These are phyloP conservation scores for Ernsta delagoae DNA, from an alignment of 2,888 invertebrate species.

Conservation along the genomic window DNA sequence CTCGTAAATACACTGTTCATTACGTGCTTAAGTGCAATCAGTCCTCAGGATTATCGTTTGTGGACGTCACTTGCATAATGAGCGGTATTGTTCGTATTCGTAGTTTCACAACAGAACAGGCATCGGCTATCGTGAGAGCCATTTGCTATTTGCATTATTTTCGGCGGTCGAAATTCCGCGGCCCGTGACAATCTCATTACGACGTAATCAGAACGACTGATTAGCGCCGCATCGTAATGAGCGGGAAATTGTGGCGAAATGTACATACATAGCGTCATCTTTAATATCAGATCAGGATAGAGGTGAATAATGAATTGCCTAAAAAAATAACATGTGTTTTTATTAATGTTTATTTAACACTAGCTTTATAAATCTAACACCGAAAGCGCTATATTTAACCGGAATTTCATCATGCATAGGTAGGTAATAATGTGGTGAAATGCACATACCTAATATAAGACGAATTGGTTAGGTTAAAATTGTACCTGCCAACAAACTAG, in stretches of 20 bases:
- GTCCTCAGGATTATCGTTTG: conserved; percentile 28
- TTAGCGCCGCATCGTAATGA: conserved; percentile 70
- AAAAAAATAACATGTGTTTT: too few species aligned
- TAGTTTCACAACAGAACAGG: conserved; percentile 10
- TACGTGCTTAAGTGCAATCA: conserved; percentile 23
- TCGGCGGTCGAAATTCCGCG: conserved; percentile 48
- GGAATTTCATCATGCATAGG: too few species aligned
- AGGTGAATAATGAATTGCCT: too few species aligned
- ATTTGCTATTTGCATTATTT: conserved; percentile 63
- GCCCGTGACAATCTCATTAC: conserved; percentile 61
- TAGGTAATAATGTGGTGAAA: too few species aligned
- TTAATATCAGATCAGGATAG: conserved; percentile 1
- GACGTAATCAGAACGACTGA: conserved; percentile 73
- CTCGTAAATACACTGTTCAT: conserved; percentile 8
- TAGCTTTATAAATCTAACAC: too few species aligned
- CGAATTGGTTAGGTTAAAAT: too few species aligned
- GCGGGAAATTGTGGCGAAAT: conserved; percentile 49
- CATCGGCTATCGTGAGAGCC: not conserved
- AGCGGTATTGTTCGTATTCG: conserved; percentile 39
- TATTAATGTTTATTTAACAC: too few species aligned
- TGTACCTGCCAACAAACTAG: too few species aligned
- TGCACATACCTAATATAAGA: too few species aligned
- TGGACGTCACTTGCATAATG: conserved; percentile 33
- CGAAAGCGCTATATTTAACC: too few species aligned
- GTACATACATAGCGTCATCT: conserved; percentile 40